Percentiles rank a stretch among this genome's conserved stretches.
Evolutionary conservation across 2,888 invertebrate species (phyloP).

Genomic region (Chrysomela aeneicollis): DNA sequence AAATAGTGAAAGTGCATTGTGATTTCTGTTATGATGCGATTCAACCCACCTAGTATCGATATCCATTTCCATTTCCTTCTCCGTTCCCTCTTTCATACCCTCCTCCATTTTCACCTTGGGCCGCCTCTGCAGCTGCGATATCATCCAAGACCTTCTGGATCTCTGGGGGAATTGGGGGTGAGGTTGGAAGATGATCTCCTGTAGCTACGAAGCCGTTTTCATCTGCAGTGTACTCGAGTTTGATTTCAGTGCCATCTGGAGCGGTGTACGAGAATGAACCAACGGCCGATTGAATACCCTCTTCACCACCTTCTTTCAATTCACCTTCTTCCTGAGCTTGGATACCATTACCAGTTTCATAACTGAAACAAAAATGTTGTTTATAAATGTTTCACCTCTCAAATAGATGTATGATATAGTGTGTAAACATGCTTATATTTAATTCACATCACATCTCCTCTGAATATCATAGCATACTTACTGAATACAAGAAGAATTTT

Average conservation of each 20-base stretch:
- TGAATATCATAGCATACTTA: no score
- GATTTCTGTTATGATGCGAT: no score
- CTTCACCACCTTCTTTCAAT: slow-evolving; percentile 67
- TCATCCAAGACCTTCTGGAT: slow-evolving; percentile 67
- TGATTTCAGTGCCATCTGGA: slow-evolving; percentile 69
- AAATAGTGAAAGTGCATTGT: no score
- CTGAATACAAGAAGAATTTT: no score
- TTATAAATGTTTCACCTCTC: no score
- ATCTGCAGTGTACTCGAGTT: slow-evolving; percentile 69
- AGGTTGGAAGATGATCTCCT: slow-evolving; percentile 67
- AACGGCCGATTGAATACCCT: slow-evolving; percentile 65
- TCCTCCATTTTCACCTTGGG: slow-evolving; percentile 47
- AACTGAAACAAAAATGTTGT: slow-evolving; percentile 63
- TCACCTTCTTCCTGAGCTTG: slow-evolving; percentile 69
- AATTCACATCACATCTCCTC: no score
- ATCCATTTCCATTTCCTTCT: slow-evolving; percentile 40
- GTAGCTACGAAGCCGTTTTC: slow-evolving; percentile 70
- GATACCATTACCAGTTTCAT: slow-evolving; percentile 71
- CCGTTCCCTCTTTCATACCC: slow-evolving; percentile 40
- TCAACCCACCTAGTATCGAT: slow-evolving; percentile 28
- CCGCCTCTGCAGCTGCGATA: slow-evolving; percentile 62
- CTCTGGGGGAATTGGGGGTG: slow-evolving; percentile 72
- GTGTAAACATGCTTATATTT: no score
- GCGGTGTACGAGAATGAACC: slow-evolving; percentile 72
- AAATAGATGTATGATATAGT: no score